Conservation (phyloP, 1,140 invertebrate genomes). For the Trichoplusia ni region DNA sequence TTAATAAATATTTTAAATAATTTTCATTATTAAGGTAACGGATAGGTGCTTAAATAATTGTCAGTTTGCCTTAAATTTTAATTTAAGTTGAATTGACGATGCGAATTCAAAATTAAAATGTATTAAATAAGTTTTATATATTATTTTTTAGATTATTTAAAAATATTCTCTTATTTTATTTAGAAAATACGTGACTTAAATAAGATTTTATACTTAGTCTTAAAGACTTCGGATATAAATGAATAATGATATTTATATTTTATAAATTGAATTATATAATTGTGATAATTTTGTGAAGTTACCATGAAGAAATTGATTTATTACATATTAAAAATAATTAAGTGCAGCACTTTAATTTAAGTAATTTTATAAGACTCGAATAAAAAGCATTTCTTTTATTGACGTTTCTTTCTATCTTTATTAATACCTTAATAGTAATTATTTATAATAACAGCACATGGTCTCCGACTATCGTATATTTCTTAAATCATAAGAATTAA, state of each 20-base stretch:
- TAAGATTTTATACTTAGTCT: background rate
- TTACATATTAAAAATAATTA: background rate
- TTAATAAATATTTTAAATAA: background rate
- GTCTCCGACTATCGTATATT: too few species aligned
- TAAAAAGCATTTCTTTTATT: slow-evolving; percentile 9
- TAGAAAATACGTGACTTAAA: background rate
- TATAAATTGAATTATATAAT: slow-evolving; percentile 2
- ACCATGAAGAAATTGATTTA: slow-evolving; percentile 18
- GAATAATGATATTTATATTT: background rate
- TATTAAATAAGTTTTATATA: background rate
- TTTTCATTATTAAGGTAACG: background rate
- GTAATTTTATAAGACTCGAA: slow-evolving; percentile 20
- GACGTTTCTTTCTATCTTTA: too few species aligned
- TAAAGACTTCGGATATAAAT: background rate
- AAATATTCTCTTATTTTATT: background rate
- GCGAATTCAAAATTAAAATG: slow-evolving; percentile 22
- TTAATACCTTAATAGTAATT: too few species aligned
- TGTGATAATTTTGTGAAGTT: slow-evolving; percentile 12
- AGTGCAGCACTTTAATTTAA: slow-evolving; percentile 9
- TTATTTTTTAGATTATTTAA: background rate
- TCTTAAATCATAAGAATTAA: too few species aligned
- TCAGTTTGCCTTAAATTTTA: slow-evolving; percentile 55
- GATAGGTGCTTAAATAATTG: slow-evolving; percentile 45
- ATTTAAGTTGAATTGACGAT: slow-evolving; percentile 72
- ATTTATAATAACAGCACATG: too few species aligned